Percentiles rank a stretch among this genome's conserved stretches.
Evolutionary conservation across 30 jellyfish, hydroid and myxozoan genomes (phyloP).

Genomic region (Aurelia sp.): DNA sequence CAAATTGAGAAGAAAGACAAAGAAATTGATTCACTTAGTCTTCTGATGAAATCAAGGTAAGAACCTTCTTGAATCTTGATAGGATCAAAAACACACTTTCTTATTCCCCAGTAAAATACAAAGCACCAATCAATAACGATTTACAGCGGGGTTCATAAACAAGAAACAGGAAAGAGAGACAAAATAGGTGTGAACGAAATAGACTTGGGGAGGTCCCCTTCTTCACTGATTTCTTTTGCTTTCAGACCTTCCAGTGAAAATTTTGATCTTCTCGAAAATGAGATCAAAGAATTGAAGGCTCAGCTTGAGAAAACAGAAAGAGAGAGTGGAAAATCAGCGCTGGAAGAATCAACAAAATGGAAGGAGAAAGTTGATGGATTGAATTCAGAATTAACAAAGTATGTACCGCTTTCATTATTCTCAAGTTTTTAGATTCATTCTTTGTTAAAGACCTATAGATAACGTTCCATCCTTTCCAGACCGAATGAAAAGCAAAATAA

Average conservation of each 20-base stretch:
- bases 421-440: not conserved
- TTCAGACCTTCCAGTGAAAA: conserved; percentile 69
- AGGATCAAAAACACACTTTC: too few relatives aligned
- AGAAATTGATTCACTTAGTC: conserved; percentile 19
- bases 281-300: conserved; percentile 46
- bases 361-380: conserved; percentile 56
- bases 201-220: too few relatives aligned
- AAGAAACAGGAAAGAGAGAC: too few relatives aligned
- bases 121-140: too few relatives aligned
- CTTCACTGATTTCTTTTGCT: not conserved
- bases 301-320: conserved; percentile 5
- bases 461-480: not conserved
- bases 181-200: too few relatives aligned
- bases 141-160: too few relatives aligned
- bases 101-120: too few relatives aligned
- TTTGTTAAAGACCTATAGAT: not conserved
- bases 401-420: not conserved
- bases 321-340: conserved; percentile 29
- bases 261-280: conserved; percentile 35
- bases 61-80: not conserved
- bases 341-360: conserved; percentile 39
- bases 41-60: conserved; percentile 30
- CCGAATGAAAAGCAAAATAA: too few relatives aligned
- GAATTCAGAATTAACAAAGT: conserved; percentile 62
- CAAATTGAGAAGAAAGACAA: conserved; percentile 64